Evolutionary conservation across 37 sponge, comb jelly and placozoan species (phyloP).

Genomic region (Amphimedon queenslandica): DNA sequence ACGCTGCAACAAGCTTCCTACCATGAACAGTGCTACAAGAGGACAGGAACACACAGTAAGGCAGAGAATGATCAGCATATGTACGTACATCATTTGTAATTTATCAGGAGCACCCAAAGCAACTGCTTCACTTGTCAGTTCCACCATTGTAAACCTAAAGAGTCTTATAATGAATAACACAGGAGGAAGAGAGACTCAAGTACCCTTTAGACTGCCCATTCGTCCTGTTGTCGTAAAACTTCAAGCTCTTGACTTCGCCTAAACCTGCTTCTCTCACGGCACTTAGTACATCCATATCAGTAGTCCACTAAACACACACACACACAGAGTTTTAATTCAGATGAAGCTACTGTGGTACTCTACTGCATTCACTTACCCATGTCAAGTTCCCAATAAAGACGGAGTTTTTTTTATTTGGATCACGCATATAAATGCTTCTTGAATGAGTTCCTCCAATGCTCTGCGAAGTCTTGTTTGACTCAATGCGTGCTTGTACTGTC

Average conservation of each 20-base stretch:
- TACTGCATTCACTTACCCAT: conserved; percentile 69
- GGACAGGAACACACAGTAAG: background rate
- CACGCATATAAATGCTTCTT: conserved; percentile 51
- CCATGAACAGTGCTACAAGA: conserved; percentile 34
- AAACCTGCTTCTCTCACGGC: conserved; percentile 57
- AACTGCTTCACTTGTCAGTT: conserved; percentile 52
- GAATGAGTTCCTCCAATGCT: conserved; percentile 1
- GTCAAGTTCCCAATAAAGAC: conserved; percentile 91
- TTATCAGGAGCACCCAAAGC: conserved; percentile 57
- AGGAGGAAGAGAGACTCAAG: conserved; percentile 8
- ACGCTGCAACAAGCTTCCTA: conserved; percentile 46
- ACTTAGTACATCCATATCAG: conserved; percentile 75
- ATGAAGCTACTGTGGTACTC: background rate
- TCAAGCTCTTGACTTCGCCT: conserved; percentile 58
- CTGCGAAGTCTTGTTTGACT: conserved; percentile 52
- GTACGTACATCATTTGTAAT: conserved; percentile 59
- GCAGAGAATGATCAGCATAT: background rate
- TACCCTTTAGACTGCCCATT: conserved; percentile 98
- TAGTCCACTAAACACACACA: conserved; percentile 84
- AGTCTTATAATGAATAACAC: background rate
- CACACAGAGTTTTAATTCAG: background rate
- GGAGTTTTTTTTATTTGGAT: conserved; percentile 84
- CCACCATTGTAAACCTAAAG: conserved; percentile 67
- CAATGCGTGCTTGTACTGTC: conserved; percentile 48
- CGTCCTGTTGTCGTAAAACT: conserved; percentile 91